Evolutionary conservation across 2,797 vertebrate genomes (phyloP).

Genomic region (Rousettus madagascariensis): DNA sequence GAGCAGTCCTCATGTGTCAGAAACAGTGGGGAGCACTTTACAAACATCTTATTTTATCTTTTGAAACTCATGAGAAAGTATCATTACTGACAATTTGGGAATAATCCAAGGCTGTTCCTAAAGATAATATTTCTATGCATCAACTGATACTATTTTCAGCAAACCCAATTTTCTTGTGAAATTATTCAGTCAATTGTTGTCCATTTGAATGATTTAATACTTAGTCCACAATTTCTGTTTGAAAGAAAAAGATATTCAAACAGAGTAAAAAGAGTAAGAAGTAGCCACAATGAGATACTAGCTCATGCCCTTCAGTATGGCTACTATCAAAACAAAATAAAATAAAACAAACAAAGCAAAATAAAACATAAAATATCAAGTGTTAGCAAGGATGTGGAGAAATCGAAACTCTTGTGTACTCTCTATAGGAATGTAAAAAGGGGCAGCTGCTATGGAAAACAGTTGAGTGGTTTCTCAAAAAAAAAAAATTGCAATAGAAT

Average conservation of each 20-base stretch:
- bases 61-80: not conserved
- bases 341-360: not conserved
- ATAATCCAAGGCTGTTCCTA: not conserved
- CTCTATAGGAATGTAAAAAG: not conserved
- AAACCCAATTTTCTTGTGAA: not conserved
- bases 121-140: not conserved
- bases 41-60: not conserved
- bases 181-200: not conserved
- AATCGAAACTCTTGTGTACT: not conserved
- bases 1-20: not conserved
- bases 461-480: not conserved
- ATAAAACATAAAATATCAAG: not conserved
- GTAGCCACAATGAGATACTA: not conserved
- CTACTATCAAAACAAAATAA: not conserved
- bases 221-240: not conserved
- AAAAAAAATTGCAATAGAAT: not conserved
- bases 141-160: not conserved
- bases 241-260: not conserved
- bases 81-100: not conserved
- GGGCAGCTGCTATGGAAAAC: not conserved
- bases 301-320: not conserved
- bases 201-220: not conserved
- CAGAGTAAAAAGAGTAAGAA: not conserved
- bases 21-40: not conserved
- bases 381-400: not conserved